Evolutionary conservation across 2,113 vertebrate genomes (phyloP), one percentile per base, ranked within the genome.

Genomic region (Perca fluviatilis): DNA sequence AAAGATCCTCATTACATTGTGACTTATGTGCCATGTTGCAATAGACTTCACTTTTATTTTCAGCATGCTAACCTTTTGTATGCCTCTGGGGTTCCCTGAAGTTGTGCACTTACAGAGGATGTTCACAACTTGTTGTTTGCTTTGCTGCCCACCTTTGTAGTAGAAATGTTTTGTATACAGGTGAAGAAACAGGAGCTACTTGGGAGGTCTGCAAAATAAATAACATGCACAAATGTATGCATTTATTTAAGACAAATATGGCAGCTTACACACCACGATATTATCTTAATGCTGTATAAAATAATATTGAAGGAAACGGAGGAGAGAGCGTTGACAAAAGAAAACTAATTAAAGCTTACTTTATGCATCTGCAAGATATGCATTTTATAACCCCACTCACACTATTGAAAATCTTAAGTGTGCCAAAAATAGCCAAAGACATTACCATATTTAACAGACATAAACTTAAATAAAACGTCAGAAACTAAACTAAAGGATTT

Each of bases 401-500:
- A 64, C 54, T 18, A 62, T 82, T 82, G 40, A 67, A 80, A 86
- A 78, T 78, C 70, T 70, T 58, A 71, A 85, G 46, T 36, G 33
- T 74, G 67, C 67, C 86, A 87, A 86, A 92, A 90, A 90, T 78
- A 90, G 80, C 80, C 25, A 69, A 67, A 76, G 53, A 79, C 53
- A 90, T 86, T 86, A 60, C 40, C 82, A 82, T 77, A 85, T 92
- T 89, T 90, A 87, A 91, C 72, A 89, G 83, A 88, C 66, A 88
- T 76, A 89, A 92, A 92, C 89, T 91, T 92, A 78, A 91, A 87
- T 93, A 91, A 93, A 86, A 87, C 18, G 83, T 84, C 87, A 87
- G 83, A 91, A 92, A 94, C 88, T 74, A 86, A 93, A 92, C 82
- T 83, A 87, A 95, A 93, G 87, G 89, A 93, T 90, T 94, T 89